Evolutionary conservation across 2,113 vertebrate genomes (phyloP).

Genomic region (Geothlypis trichas): DNA sequence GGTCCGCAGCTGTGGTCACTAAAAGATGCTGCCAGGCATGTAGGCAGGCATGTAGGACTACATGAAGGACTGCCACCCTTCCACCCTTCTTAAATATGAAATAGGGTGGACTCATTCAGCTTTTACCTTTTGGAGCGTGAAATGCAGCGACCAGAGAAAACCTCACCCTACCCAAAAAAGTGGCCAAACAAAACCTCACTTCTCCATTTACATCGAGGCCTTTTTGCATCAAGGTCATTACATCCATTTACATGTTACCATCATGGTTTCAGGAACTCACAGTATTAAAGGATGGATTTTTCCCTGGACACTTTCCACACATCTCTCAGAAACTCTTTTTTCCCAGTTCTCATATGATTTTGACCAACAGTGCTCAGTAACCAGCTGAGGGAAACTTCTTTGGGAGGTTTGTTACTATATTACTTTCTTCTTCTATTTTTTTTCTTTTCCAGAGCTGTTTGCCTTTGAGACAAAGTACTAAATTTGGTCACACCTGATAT

Average conservation of each 20-base stretch:
- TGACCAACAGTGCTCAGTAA: neutral
- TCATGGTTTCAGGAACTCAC: neutral
- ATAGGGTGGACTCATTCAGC: neutral
- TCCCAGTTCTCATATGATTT: neutral
- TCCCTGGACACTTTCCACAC: neutral
- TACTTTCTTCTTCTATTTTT: neutral
- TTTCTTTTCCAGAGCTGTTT: neutral
- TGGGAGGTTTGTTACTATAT: neutral
- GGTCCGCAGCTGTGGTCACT: neutral
- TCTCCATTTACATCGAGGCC: neutral
- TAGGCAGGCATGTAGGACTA: too few species aligned
- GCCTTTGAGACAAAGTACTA: neutral
- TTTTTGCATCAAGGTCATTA: neutral
- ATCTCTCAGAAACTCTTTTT: neutral
- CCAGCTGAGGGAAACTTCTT: neutral
- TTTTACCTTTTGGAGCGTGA: neutral
- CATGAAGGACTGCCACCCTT: neutral
- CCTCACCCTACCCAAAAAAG: neutral
- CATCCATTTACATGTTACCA: neutral
- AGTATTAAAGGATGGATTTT: neutral
- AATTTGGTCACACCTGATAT: rapidly evolving
- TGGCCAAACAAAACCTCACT: neutral
- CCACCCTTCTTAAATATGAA: neutral
- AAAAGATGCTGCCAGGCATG: neutral
- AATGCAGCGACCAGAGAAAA: neutral